A percentile compares a stretch with the other conserved stretches of the same genome.
Evolutionary conservation across 2,888 invertebrate species (phyloP).

Genomic region (Drosophila stalkeri): DNA sequence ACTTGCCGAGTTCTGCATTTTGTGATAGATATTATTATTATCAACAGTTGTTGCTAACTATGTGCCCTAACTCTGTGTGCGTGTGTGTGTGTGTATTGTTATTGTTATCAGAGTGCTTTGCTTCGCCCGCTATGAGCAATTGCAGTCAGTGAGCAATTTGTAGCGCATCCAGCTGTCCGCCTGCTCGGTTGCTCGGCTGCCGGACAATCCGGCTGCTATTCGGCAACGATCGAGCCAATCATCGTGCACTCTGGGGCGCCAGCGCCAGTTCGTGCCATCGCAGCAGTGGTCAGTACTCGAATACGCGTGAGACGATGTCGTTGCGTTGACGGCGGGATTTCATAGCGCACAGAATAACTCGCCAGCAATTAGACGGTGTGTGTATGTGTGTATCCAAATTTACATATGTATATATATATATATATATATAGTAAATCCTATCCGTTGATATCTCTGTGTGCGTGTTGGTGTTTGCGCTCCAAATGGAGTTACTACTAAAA

Average conservation of each 20-base stretch:
- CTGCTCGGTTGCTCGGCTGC: conserved; percentile 12
- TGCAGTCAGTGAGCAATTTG: conserved; percentile 30
- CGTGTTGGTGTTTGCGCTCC: conserved; percentile 18
- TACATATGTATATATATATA: conserved; percentile 13
- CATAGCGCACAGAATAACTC: conserved; percentile 63
- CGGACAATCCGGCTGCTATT: conserved; percentile 24
- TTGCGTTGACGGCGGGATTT: conserved; percentile 74
- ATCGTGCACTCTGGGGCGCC: conserved; percentile 43
- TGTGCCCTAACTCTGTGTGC: not conserved
- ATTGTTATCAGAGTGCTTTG: conserved; percentile 33
- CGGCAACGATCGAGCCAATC: conserved; percentile 38
- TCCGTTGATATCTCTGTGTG: conserved; percentile 7
- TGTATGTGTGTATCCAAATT: conserved; percentile 11
- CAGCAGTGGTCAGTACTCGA: conserved; percentile 62
- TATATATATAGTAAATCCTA: conserved; percentile 16
- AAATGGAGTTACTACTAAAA: conserved; percentile 52
- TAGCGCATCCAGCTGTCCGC: conserved; percentile 34
- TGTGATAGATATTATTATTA: conserved; percentile 20
- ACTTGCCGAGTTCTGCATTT: not conserved
- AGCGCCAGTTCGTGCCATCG: conserved; percentile 29
- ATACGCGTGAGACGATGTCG: conserved; percentile 78
- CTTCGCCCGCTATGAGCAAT: conserved; percentile 4
- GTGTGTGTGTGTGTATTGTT: conserved; percentile 1
- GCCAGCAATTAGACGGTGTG: conserved; percentile 57
- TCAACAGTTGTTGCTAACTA: conserved; percentile 26